Evolutionary conservation across 2,888 invertebrate species (phyloP).

Genomic region (Uropetala carovei): DNA sequence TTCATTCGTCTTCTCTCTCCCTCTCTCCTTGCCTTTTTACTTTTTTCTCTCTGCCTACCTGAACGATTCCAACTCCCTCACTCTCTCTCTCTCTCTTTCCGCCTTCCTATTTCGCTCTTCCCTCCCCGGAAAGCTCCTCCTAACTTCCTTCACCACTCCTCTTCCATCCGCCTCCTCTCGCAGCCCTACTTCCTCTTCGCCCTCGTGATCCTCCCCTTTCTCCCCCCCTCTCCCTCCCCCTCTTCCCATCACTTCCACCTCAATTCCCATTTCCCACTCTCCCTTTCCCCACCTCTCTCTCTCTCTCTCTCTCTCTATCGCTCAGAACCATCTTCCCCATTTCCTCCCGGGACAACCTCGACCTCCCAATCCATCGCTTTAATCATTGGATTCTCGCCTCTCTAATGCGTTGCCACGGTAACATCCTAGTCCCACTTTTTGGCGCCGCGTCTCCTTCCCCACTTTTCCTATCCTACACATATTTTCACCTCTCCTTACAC

Average conservation of each 20-base stretch:
- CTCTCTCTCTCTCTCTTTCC: neutral
- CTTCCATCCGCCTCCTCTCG: neutral
- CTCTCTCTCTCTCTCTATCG: neutral
- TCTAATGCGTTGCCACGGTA: neutral
- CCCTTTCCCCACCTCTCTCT: neutral
- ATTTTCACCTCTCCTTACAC: too few relatives aligned
- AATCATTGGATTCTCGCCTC: neutral
- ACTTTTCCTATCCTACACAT: neutral
- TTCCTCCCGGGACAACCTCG: neutral
- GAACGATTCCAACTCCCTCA: neutral
- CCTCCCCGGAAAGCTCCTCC: neutral
- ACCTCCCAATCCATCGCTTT: conserved; percentile 22
- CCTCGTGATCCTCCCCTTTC: neutral
- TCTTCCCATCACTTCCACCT: neutral
- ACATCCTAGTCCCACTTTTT: neutral
- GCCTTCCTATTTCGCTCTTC: neutral
- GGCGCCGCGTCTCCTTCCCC: neutral
- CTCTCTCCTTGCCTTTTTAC: too few relatives aligned
- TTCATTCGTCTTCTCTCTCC: neutral
- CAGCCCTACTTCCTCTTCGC: neutral
- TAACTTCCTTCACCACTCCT: neutral
- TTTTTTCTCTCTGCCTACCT: too few relatives aligned
- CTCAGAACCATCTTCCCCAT: neutral
- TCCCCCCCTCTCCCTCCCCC: neutral
- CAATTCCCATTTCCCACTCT: neutral